Evolutionary conservation across 2,888 invertebrate species (phyloP).

Genomic region (Atherix ibis): DNA sequence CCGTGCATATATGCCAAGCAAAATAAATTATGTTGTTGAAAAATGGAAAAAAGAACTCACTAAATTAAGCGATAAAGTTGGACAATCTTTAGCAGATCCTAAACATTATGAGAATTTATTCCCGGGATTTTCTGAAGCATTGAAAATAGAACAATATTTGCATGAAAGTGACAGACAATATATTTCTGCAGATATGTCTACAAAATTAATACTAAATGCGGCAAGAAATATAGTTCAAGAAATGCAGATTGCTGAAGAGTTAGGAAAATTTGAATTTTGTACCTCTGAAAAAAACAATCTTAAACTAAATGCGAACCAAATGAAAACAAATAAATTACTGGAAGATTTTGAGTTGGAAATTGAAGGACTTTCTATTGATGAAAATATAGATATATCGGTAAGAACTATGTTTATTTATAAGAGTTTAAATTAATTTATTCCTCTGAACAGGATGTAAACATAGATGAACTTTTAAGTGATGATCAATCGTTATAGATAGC

Average conservation of each 20-base stretch:
- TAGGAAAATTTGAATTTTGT: conserved; percentile 34
- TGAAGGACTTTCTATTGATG: conserved; percentile 66
- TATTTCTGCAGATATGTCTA: conserved; percentile 42
- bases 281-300: conserved; percentile 4
- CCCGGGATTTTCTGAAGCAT: conserved; percentile 59
- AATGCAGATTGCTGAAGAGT: conserved; percentile 44
- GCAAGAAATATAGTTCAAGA: conserved; percentile 57
- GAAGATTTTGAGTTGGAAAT: conserved; percentile 69
- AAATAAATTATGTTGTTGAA: conserved; percentile 71
- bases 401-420: no score
- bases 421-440: no score
- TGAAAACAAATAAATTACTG: conserved; percentile 21
- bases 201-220: conserved; percentile 39
- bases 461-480: no score
- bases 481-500: no score
- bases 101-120: conserved; percentile 92
- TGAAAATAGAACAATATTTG: conserved; percentile 54
- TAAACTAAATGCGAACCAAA: not conserved
- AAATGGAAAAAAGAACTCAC: conserved; percentile 75
- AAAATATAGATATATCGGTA: conserved; percentile 59
- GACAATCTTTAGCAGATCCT: conserved; percentile 90
- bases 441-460: no score
- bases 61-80: conserved; percentile 73
- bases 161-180: conserved; percentile 21
- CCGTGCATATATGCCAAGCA: conserved; percentile 87